Percentiles rank a stretch among this genome's conserved stretches.
Evolutionary conservation across 2,113 vertebrate species (phyloP).

Genomic region (Polyodon spathula): DNA sequence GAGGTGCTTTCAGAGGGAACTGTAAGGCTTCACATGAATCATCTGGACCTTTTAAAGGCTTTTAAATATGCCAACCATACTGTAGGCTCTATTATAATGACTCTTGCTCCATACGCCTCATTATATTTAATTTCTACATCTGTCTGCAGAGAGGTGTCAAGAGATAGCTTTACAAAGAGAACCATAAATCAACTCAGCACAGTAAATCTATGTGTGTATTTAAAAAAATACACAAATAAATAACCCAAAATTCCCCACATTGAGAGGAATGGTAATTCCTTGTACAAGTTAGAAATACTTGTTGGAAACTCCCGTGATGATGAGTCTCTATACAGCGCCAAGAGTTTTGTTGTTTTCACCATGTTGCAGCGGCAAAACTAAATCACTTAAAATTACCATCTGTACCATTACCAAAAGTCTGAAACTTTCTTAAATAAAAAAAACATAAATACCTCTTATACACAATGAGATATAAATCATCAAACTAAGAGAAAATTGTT

Average conservation of each 20-base stretch:
- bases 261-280: background rate
- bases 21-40: background rate
- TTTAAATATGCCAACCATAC: constrained; percentile 7
- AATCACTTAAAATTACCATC: no score
- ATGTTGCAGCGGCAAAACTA: no score
- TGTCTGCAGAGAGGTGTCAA: constrained; percentile 14
- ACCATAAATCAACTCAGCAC: constrained; percentile 6
- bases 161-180: constrained; percentile 17
- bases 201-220: constrained; percentile 13
- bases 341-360: no score
- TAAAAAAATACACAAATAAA: background rate
- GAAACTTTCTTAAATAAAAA: no score
- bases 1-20: no score
- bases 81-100: constrained; percentile 2
- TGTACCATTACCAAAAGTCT: no score
- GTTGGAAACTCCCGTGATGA: no score
- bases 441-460: no score
- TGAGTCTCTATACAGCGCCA: no score
- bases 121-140: constrained; percentile 16
- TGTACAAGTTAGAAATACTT: background rate
- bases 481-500: no score
- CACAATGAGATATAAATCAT: no score
- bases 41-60: background rate
- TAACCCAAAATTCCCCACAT: no score
- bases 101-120: constrained; percentile 1